Evolutionary conservation across 2,888 invertebrate genomes (phyloP), one percentile per base, ranked within the genome.

Genomic region (Lepeophtheirus nordmannii): DNA sequence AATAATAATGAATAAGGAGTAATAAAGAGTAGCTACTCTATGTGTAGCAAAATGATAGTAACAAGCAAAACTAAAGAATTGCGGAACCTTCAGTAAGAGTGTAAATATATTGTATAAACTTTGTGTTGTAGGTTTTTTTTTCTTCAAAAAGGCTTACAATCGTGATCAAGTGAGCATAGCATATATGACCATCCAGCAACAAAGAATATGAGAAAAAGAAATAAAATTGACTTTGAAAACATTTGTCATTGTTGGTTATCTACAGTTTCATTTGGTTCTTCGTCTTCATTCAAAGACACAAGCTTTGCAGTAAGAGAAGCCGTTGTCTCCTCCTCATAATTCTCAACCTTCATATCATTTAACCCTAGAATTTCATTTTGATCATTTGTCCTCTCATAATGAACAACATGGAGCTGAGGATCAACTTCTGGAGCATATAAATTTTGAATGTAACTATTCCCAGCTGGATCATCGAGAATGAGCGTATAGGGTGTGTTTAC

Each of bases 361-460:
- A 97, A 76, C 0, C 98, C 98, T 1, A 98, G 79, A 65, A 90
- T 88, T 67, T 98, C 98, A 74, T 98, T 92, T 74, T 98, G 93
- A 10, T 96, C 92, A 72, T 80, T 86, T 0, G 78, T 82, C 61
- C 98, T 79, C 67, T 87, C 86, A 75, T 96, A 98, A 46, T 83
- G 82, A 0, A 80, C 82, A 17, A 93, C 82, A 68, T 78, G 83
- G 69, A 98, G 77, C 68, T 82, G 81, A 0, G 83, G 82, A 73
- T 91, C 91, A 23, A 70, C 70, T 20, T 74, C 74, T 23, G 81
- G 81, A 20, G 86, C 85, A 41, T 78, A 79, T 1, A 90, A 75
- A 73, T 88, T 90, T 82, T 85, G 89, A 58, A 97, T 81, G 74
- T 94, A 97, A 69, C 93, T 94, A 77, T 97, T 97, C 0, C 98